Evolutionary conservation across 2,797 vertebrate species (phyloP), one percentile per base, ranked within the genome.

Genomic region (Gobionotothen gibberifrons): DNA sequence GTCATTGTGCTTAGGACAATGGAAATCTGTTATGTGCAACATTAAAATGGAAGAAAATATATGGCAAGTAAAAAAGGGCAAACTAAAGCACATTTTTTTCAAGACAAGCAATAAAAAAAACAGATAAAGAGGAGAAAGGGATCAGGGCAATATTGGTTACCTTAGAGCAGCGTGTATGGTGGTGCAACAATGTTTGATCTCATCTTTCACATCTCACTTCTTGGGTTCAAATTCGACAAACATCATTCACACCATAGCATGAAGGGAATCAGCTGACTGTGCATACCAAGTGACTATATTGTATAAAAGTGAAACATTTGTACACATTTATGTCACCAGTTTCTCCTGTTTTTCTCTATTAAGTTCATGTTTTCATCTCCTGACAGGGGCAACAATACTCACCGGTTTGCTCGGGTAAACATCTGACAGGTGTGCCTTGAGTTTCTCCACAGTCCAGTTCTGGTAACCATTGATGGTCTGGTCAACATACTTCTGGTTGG

Each of bases 321-420:
- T 19, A 14, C 29, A 56, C 3, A 11, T 15, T 53, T 40, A 26
- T 51, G 16, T 22, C 14, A 67, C 61, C 5, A 36, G 14, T 32
- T 9, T 46, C 15, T 67, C 6, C 32, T 42, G 26, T 47, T 26
- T 42, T 39, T 46, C 29, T 12, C n/a, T 29, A 19, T 22, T 55
- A 44, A 9, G 15, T 36, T 36, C 9, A 42, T 17, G 32, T 43
- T 22, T n/a, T 44, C 7, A 16, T 44, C 3, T 53, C 9, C 39
- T 1, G 17, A 22, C 14, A 7, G 9, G 14, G 3, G 40, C 10
- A 11, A 46, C 22, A 19, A 44, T 56, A 94, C 97, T 96, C 87
- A 99, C 97, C 47, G 97, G 97, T 89, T 96, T 96, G 81, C 97
- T 97, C 13, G 97, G 97, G 88, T 98, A 98, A 1, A 98, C 97